These are phyloP conservation scores for Heliconius melpomene DNA, from an alignment of 1,140 invertebrate species.

Conservation along the genomic window DNA sequence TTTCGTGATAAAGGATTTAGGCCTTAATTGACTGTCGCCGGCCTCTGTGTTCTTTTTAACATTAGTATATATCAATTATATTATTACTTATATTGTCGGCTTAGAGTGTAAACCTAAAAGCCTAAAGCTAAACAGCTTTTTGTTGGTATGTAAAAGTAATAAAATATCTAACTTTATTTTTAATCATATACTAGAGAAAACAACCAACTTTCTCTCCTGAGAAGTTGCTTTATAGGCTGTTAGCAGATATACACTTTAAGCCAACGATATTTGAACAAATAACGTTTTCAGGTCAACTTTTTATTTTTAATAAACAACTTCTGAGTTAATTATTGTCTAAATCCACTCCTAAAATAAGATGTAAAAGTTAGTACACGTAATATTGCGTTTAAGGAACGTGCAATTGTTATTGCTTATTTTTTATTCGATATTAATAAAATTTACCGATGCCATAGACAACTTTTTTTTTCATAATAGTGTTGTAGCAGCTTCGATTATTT, in stretches of 20 bases:
- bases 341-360: constrained; percentile 70
- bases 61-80: constrained; percentile 15
- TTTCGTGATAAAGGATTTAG: constrained; percentile 70
- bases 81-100: no score
- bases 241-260: no score
- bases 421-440: constrained; percentile 30
- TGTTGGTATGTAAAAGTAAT: no score
- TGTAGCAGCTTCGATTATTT: constrained; percentile 34
- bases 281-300: constrained; percentile 15
- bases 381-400: constrained; percentile 59
- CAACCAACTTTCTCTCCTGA: no score
- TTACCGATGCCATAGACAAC: constrained; percentile 55
- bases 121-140: no score
- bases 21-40: constrained; percentile 69
- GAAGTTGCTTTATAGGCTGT: no score
- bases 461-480: constrained; percentile 39
- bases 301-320: constrained; percentile 48
- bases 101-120: no score
- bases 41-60: constrained; percentile 38
- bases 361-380: constrained; percentile 65
- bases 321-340: constrained; percentile 73
- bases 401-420: constrained; percentile 69
- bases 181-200: no score
- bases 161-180: no score
- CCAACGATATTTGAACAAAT: constrained; percentile 22